Conservation (phyloP, 2,797 vertebrate species). For the Orestias chungarensis region DNA sequence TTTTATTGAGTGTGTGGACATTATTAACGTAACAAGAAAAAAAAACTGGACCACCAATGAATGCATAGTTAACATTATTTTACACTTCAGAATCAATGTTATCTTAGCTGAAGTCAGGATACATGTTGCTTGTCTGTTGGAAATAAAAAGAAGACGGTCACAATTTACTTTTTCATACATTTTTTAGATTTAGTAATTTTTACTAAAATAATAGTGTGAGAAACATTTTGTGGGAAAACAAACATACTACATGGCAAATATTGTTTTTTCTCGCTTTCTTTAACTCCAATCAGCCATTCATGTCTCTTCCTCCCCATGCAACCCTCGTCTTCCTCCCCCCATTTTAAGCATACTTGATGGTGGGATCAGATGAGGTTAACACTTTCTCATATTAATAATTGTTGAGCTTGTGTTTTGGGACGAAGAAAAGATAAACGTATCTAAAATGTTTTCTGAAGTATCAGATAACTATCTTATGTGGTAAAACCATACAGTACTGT, state of each 20-base stretch:
- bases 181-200: not conserved
- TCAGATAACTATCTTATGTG: conserved; percentile 9
- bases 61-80: not conserved
- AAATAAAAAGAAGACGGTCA: not conserved
- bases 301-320: conserved; percentile 59
- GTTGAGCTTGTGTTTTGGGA: conserved; percentile 29
- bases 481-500: not conserved
- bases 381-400: conserved; percentile 68
- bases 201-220: not conserved
- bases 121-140: not conserved
- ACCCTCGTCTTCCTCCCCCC: conserved; percentile 47
- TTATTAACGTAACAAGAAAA: not conserved
- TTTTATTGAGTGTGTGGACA: not conserved
- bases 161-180: not conserved
- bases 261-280: conserved; percentile 19
- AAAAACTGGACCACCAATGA: not conserved
- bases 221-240: conserved; percentile 1
- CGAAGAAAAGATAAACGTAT: conserved; percentile 36
- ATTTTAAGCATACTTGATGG: conserved; percentile 54
- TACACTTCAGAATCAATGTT: not conserved
- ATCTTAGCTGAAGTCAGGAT: not conserved
- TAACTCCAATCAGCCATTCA: conserved; percentile 65
- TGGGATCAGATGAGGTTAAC: conserved; percentile 61
- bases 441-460: conserved; percentile 21
- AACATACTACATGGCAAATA: conserved; percentile 31